Evolutionary conservation across 1,140 invertebrate genomes (phyloP), one percentile per base, ranked within the genome.

Genomic region (Drosophila insularis): DNA sequence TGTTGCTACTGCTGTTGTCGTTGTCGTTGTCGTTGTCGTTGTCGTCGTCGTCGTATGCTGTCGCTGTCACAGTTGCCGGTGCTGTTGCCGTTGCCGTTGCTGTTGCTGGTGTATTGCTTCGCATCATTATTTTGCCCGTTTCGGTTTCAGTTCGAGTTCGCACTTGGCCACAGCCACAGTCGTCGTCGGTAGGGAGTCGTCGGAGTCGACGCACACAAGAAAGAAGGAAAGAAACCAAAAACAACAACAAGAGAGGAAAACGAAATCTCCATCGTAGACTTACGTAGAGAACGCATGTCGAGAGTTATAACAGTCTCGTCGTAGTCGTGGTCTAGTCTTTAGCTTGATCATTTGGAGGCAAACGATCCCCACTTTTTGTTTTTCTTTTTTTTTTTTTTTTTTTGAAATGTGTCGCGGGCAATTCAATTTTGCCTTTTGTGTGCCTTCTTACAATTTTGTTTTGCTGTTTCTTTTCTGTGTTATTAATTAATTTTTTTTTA

Each of bases 351-450:
- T 53, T 63, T 70, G 62, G 37, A 70, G 37, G 39, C 59, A 27
- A 6, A 23, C n/a, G 35, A n/a, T 21, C 14, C 32, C 10, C 53
- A 21, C n/a, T 23, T 17, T 27, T 39, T 11, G 35, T 40, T 62
- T 62, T 21, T 40, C 46, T 23, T 62, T 70, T 70, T 58, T 17
- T 65, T 67, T 37, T 58, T 63, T 65, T 63, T 69, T 27, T 27
- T 65, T 67, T 54, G 5, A 59, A 69, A 69, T 70, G 71, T 74
- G 81, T 78, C 74, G 74, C 73, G 78, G 74, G 46, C 54, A 68
- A 81, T 81, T 69, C 78, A 85, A 81, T 50, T 27, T 19, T 50
- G 43, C 43, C 19, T 50, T 27, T 27, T 27, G 27, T 50, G 43
- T 50, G 43, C 17, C 19, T 50, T 50, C 14, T 37, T 13, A 13